Percentiles rank a stretch among this genome's conserved stretches.
These are phyloP conservation scores for Drosophila mauritiana DNA, from an alignment of 1,140 invertebrate species.

Conservation along the genomic window DNA sequence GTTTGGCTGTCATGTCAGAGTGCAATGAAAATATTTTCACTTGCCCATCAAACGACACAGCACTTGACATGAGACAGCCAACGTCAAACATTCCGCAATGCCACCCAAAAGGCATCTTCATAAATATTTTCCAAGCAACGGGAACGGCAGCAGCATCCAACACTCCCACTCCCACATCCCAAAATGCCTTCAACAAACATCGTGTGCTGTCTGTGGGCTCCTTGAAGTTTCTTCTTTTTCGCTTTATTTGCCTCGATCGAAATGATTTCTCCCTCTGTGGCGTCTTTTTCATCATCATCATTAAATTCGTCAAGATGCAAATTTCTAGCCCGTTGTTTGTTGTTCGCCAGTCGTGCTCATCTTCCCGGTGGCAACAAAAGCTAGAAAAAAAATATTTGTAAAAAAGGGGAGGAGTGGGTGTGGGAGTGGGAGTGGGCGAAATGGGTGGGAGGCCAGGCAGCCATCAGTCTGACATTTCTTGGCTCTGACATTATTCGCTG, in stretches of 20 bases:
- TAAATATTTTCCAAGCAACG: conserved; percentile 65
- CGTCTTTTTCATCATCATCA: conserved; percentile 79
- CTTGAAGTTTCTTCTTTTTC: conserved; percentile 67
- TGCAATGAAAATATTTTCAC: conserved; percentile 83
- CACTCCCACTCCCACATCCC: conserved; percentile 62
- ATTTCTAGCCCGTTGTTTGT: conserved; percentile 57
- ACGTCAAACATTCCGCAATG: conserved; percentile 80
- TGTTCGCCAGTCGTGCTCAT: conserved; percentile 72
- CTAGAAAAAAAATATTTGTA: conserved; percentile 4
- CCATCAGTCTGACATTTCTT: conserved; percentile 48
- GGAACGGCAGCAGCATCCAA: conserved; percentile 48
- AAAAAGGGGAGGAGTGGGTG: conserved; percentile 15
- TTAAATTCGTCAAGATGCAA: conserved; percentile 83
- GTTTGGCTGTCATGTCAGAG: conserved; percentile 80
- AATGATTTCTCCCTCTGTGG: conserved; percentile 59
- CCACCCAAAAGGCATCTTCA: conserved; percentile 82
- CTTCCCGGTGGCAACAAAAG: conserved; percentile 51
- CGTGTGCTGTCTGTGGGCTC: conserved; percentile 74
- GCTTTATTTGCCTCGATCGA: conserved; percentile 63
- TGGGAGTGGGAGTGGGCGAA: conserved; percentile 10
- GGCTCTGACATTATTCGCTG: conserved; percentile 42
- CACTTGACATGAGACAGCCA: conserved; percentile 76
- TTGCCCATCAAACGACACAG: conserved; percentile 52
- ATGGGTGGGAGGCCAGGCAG: conserved; percentile 27
- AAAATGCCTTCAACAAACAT: conserved; percentile 59